Evolutionary conservation across 2,888 invertebrate species (phyloP), one percentile per base, ranked within the genome.

Genomic region (Drosophila phalerata): DNA sequence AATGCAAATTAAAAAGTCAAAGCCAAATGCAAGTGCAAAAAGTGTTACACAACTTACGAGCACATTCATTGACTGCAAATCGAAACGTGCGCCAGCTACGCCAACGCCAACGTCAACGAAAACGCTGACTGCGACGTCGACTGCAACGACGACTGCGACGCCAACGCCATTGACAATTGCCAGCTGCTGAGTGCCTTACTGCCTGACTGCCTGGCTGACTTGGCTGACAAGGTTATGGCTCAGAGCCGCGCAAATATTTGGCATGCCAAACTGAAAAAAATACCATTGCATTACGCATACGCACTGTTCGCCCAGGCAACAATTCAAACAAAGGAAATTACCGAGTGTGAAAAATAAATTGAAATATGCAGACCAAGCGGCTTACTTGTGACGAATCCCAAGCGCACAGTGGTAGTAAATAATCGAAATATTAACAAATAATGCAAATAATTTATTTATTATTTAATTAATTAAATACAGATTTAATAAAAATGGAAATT

Each of bases 1-100:
- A 85, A 85, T 85, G 89, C 88, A 85, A 89, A 87, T 85, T 85
- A 84, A 71, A 72, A 71, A 77, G 63, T 61, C 63, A 74, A 69
- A 79, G 66, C 61, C 60, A 63, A 70, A 71, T 48, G 49, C 72
- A 70, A 82, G 61, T 69, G 61, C 63, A 69, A 82, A 82, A 85
- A 87, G 70, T 87, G 88, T 87, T 87, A 67, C 84, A 88, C 84
- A 89, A 84, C 72, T 88, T 86, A 76, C 88, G 81, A 85, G 81
- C 83, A 55, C 89, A 75, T 84, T 87, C 83, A 84, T 84, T 88
- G 89, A 88, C 89, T 84, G 85, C 66, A 84, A 88, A 84, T 86
- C 85, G 85, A 84, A 84, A 88, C 83, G 83, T 88, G 83, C 81
- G 75, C 85, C 83, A 70, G 56, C 61, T 22, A 79, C 81, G 74